Conservation (phyloP, 2,113 vertebrate genomes). For the Pholis gunnellus region DNA sequence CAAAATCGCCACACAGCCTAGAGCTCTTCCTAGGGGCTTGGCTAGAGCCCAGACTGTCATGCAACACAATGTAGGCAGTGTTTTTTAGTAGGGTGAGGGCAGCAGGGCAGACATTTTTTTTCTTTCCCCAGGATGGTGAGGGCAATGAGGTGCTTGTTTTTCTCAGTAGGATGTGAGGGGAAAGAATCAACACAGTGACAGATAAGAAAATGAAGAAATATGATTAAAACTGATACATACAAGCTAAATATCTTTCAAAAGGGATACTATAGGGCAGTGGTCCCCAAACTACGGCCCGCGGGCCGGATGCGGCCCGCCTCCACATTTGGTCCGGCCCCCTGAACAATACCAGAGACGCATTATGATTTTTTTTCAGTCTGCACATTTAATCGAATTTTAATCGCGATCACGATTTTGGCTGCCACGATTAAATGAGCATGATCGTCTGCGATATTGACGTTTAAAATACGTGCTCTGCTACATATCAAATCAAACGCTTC, state of each 20-base stretch:
- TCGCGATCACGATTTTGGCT: too few species aligned
- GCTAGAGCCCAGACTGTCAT: constrained; percentile 40
- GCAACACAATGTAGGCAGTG: constrained; percentile 33
- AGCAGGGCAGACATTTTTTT: constrained; percentile 47
- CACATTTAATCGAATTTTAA: too few species aligned
- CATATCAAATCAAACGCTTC: too few species aligned
- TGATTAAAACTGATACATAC: neutral
- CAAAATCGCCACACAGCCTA: constrained; percentile 47
- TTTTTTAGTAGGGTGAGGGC: constrained; percentile 37
- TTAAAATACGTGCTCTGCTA: too few species aligned
- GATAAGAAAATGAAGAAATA: neutral
- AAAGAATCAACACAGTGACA: constrained; percentile 11
- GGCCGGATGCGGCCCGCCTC: too few species aligned
- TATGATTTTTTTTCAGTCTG: too few species aligned
- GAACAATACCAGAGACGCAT: too few species aligned
- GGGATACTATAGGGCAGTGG: neutral
- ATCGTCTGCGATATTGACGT: too few species aligned
- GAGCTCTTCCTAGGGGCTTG: constrained; percentile 56
- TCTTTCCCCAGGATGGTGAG: constrained; percentile 31
- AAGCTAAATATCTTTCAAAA: neutral
- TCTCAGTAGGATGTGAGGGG: neutral
- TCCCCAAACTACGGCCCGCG: too few species aligned
- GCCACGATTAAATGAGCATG: too few species aligned
- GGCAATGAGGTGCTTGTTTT: constrained; percentile 37
- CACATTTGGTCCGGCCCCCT: too few species aligned